Evolutionary conservation across 2,113 vertebrate genomes (phyloP), one percentile per base, ranked within the genome.

Genomic region (Stegostoma tigrinum): DNA sequence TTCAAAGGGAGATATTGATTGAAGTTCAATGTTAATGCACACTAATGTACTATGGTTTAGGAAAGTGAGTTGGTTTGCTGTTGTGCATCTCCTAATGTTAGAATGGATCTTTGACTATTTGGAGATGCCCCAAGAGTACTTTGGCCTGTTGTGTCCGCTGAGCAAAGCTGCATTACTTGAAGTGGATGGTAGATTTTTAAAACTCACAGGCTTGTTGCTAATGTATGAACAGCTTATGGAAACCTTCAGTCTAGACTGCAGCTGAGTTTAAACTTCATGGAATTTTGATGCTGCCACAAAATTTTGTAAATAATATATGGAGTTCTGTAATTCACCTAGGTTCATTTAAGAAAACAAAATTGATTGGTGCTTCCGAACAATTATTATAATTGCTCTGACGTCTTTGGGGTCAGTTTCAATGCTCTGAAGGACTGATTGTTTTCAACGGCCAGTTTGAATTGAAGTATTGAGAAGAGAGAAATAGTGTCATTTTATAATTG

Each of bases 381-480:
- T 93, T 91, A 8, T 91, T 66, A 91, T 17, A 91, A 64, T 91
- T 34, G 27, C 61, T 66, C 66, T 66, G 89, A 66, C 66, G 38
- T 66, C 61, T 66, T 3, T 67, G 15, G 10, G 61, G 64, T 1
- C 34, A 66, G 30, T 64, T 34, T 90, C 52, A 90, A 90, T n/a
- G n/a, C 64, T 90, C 55, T 61, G 48, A n/a, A 66, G 38, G 19
- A 90, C 27, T 66, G 24, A 5, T 19, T 93, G 34, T n/a, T 66
- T 14, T 61, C 61, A 90, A 90, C 52, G n/a, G 27, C 4, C 55
- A 64, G 34, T 21, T 91, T 27, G 55, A n/a, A 64, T 30, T 90
- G 52, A 90, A 90, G 21, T 38, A 3, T 93, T 66, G 89, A n/a
- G 34, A 66, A 93, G 89, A 93, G 64, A 91, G n/a, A 93, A n/a